Evolutionary conservation across 2,888 invertebrate species (phyloP), one percentile per base, ranked within the genome.

Genomic region (Lepidochrysops patricia): DNA sequence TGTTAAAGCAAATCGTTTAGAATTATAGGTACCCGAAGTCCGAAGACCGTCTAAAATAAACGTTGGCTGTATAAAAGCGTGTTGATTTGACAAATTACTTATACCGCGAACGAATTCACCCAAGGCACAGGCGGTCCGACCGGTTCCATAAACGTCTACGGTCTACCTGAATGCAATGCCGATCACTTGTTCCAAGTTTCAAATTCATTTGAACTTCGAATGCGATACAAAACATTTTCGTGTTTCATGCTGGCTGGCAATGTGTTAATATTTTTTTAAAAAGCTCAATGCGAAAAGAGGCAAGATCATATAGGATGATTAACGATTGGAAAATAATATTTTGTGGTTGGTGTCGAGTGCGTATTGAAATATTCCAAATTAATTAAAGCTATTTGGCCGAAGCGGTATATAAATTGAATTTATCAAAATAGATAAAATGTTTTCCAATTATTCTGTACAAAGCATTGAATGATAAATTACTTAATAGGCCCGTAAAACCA

Each of bases 21-120:
- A 19, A 23, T 43, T n/a, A n/a, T n/a, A n/a, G n/a, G n/a, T n/a
- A n/a, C n/a, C n/a, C n/a, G n/a, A n/a, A n/a, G 19, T 43, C 19
- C 19, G 12, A 12, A 37, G 19, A 9, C 9, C 9, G 19, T 3
- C 19, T 19, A 12, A 54, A 54, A 32, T 54, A 27, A 32, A 50
- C 26, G 54, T 50, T 19, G 48, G 12, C 15, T 29, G n/a, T n/a
- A n/a, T n/a, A 19, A 0, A 19, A 27, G 54, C 54, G 54, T 54
- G 54, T 54, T 54, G 32, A 54, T 54, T 54, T 54, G 54, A 54
- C 32, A 54, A 54, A 54, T 54, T 54, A 32, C 29, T 32, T 54
- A 54, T 54, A 54, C 29, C 54, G 54, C 7, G 29, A 29, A 29
- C 54, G 54, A 52, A 27, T 52, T 52, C 9, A 29, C 19, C 52